A percentile compares a stretch with the other conserved stretches of the same genome.
Conservation (phyloP, 2,888 invertebrate genomes). For the Oxytorus armatus region DNA sequence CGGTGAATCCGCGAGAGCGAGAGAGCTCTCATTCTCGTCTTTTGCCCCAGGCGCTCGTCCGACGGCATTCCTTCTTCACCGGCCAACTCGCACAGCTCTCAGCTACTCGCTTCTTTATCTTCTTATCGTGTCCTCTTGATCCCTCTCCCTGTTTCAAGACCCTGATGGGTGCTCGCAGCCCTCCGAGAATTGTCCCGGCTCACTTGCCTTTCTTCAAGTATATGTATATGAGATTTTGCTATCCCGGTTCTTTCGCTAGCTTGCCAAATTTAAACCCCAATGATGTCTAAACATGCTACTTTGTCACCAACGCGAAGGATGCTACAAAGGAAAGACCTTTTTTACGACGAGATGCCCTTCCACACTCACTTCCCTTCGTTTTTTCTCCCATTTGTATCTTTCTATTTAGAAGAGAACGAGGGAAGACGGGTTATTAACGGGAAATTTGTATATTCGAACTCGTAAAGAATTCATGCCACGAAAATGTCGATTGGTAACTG, state of each 20-base stretch:
- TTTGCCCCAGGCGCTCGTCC: constrained; percentile 83
- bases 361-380: neutral
- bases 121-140: constrained; percentile 75
- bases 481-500: no score
- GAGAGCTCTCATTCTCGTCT: constrained; percentile 71
- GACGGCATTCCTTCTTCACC: constrained; percentile 83
- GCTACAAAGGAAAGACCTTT: constrained; percentile 9
- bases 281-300: constrained; percentile 77
- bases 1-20: constrained; percentile 71
- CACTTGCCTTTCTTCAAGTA: constrained; percentile 53
- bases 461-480: no score
- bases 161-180: constrained; percentile 63
- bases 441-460: no score
- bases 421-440: no score
- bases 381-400: neutral
- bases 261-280: constrained; percentile 76
- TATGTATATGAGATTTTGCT: constrained; percentile 12
- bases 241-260: constrained; percentile 25
- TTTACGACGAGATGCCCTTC: constrained; percentile 11
- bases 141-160: constrained; percentile 68
- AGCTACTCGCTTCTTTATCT: constrained; percentile 77
- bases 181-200: constrained; percentile 50
- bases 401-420: no score
- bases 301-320: constrained; percentile 77
- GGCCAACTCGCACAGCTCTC: constrained; percentile 73